A percentile compares a stretch with the other conserved stretches of the same genome.
phyloP scores from a whole-genome alignment of 2,113 vertebrate species.

The Hyla sarda region DNA sequence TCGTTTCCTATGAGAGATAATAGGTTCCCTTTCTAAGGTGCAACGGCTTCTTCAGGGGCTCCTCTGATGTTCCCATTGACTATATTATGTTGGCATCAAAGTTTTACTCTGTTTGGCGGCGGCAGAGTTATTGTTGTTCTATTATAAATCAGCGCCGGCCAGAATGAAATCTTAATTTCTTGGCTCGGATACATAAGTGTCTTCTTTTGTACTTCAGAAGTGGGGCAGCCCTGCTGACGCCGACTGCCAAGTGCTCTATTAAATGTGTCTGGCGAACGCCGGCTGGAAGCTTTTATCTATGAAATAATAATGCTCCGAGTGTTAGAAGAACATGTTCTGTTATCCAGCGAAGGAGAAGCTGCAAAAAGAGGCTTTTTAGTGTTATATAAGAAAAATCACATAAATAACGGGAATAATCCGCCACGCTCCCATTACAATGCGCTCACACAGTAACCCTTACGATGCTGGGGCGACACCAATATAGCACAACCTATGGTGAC shows the following conservation, averaged over 20 bases:
- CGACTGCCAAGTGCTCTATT: not conserved
- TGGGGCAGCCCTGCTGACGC: not conserved
- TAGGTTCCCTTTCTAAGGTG: not conserved
- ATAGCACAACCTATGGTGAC: no score
- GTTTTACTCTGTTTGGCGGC: not conserved
- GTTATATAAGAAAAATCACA: conserved; percentile 22
- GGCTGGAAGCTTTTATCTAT: conserved; percentile 44
- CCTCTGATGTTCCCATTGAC: rapidly evolving
- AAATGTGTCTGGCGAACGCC: conserved; percentile 13
- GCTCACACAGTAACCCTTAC: not conserved
- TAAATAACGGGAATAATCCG: not conserved
- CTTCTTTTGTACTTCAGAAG: rapidly evolving
- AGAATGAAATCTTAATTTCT: not conserved
- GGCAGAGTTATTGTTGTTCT: not conserved
- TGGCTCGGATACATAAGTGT: rapidly evolving
- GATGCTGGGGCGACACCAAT: no score
- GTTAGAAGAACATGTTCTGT: conserved; percentile 5
- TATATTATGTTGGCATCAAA: not conserved
- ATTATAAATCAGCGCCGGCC: not conserved
- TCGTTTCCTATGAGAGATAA: not conserved
- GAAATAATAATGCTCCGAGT: conserved; percentile 58
- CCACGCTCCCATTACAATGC: not conserved
- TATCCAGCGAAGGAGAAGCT: not conserved
- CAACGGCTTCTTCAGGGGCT: not conserved
- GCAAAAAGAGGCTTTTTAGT: not conserved